Conservation (phyloP, 2,797 vertebrate genomes). For the Sebastolobus alascanus region DNA sequence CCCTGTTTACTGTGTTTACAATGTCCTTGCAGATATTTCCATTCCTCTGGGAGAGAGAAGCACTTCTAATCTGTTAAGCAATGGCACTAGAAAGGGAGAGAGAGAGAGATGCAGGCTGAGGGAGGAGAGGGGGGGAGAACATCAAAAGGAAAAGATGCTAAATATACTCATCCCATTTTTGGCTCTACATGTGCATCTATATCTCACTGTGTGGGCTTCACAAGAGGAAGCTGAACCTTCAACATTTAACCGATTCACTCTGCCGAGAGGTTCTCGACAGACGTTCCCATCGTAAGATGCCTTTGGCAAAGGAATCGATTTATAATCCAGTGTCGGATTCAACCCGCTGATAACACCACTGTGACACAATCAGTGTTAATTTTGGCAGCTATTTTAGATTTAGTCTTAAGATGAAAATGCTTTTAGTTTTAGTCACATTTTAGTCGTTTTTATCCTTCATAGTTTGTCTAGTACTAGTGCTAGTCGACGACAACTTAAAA, state of each 20-base stretch:
- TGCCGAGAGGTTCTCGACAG: slow-evolving; percentile 45
- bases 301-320: slow-evolving; percentile 39
- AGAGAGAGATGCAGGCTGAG: slow-evolving; percentile 36
- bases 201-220: slow-evolving; percentile 69
- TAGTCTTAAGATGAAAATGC: neutral
- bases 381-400: neutral
- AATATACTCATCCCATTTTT: slow-evolving; percentile 76
- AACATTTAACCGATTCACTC: slow-evolving; percentile 56
- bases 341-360: slow-evolving; percentile 1
- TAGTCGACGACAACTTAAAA: no score
- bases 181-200: slow-evolving; percentile 66
- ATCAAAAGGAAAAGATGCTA: slow-evolving; percentile 74
- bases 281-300: slow-evolving; percentile 16
- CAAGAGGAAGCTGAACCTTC: slow-evolving; percentile 57
- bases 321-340: slow-evolving; percentile 41
- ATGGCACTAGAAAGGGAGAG: slow-evolving; percentile 36
- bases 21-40: slow-evolving; percentile 67
- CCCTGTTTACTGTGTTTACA: slow-evolving; percentile 70
- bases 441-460: no score
- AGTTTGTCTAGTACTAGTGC: no score
- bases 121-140: slow-evolving; percentile 46
- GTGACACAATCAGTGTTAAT: neutral
- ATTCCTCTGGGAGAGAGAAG: slow-evolving; percentile 51
- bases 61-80: slow-evolving; percentile 64
- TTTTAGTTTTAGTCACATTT: no score